Percentiles rank a stretch among this genome's conserved stretches.
These are phyloP conservation scores for Triplophysa dalaica DNA, from an alignment of 2,113 vertebrate genomes.

Conservation along the genomic window DNA sequence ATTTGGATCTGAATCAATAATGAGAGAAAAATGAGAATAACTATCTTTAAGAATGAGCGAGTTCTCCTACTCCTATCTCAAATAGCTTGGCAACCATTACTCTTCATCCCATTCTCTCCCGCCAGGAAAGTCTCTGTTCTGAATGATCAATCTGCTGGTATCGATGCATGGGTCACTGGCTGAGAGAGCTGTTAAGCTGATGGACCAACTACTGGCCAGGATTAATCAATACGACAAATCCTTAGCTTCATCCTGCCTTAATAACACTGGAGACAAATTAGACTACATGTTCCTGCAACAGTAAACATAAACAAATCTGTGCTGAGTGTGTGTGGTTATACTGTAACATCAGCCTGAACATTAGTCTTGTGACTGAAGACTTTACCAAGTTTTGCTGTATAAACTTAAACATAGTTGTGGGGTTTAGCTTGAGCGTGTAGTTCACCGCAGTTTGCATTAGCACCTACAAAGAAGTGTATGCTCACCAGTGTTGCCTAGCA, in stretches of 20 bases:
- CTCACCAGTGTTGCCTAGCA: slow-evolving; percentile 29
- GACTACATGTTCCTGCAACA: not conserved
- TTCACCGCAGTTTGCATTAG: slow-evolving; percentile 4
- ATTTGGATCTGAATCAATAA: slow-evolving; percentile 54
- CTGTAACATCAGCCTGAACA: not conserved
- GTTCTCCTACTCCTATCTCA: slow-evolving; percentile 41
- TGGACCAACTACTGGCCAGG: slow-evolving; percentile 49
- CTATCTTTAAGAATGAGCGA: slow-evolving; percentile 43
- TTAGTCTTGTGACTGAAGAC: not conserved
- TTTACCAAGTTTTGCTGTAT: not conserved
- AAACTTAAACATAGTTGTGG: not conserved
- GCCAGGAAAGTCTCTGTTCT: slow-evolving; percentile 29
- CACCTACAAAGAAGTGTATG: not conserved
- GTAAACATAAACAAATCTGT: slow-evolving; percentile 12
- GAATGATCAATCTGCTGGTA: slow-evolving; percentile 57
- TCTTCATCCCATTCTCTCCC: slow-evolving; percentile 50
- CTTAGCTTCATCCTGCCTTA: slow-evolving; percentile 25
- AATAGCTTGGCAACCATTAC: slow-evolving; percentile 57
- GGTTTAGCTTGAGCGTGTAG: slow-evolving; percentile 3
- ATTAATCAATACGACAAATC: slow-evolving; percentile 54
- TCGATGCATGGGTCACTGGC: slow-evolving; percentile 51
- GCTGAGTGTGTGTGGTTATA: not conserved
- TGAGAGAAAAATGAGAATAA: slow-evolving; percentile 53
- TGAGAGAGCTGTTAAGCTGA: slow-evolving; percentile 49
- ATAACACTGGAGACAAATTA: slow-evolving; percentile 25